Base-by-base conservation (phyloP, 2,888 invertebrate genomes). In the Ormia ochracea region DNA sequence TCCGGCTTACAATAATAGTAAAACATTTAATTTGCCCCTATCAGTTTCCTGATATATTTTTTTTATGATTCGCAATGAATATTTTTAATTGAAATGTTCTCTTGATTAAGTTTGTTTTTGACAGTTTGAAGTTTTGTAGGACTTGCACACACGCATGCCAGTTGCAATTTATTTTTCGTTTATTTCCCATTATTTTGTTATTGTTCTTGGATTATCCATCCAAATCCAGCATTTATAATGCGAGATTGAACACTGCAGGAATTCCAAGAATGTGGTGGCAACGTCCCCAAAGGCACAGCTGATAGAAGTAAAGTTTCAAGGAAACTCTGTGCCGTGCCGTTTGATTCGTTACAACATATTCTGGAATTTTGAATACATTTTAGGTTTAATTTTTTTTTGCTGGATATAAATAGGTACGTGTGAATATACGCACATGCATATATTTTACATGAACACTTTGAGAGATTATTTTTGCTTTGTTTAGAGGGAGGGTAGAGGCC, bases 391-490 rank as follows among this genome's bases (percentile, higher is more conserved):
- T 36, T 12, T 56, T 36, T 23, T 56, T 7, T 43, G 45, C 17
- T 36, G 33, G 43, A 14, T 56, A 56, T 69, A 17, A 14, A 4
- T 36, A 36, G 58, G 36, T 14, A 21, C 70, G 61, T 72, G 52
- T 41, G 52, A 61, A 21, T n/a, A n/a, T n/a, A n/a, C n/a, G n/a
- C n/a, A n/a, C n/a, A n/a, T n/a, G n/a, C n/a, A n/a, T n/a, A n/a
- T n/a, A n/a, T n/a, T n/a, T n/a, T n/a, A n/a, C n/a, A n/a, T 63
- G 19, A 28, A 63, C 56, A 36, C n/a, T 50, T 38, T 58, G 33
- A 21, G 21, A 61, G 33, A 14, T 38, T 66, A 12, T 10, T 26
- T n/a, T 48, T 9, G 19, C 17, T 33, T 33, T 61, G 36, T 17
- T 17, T 52, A 52, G 17, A 21, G 48, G 61, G 23, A 61, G n/a